phyloP scores from a whole-genome alignment of 2,888 invertebrate species.

The Platypus cylindrus region DNA sequence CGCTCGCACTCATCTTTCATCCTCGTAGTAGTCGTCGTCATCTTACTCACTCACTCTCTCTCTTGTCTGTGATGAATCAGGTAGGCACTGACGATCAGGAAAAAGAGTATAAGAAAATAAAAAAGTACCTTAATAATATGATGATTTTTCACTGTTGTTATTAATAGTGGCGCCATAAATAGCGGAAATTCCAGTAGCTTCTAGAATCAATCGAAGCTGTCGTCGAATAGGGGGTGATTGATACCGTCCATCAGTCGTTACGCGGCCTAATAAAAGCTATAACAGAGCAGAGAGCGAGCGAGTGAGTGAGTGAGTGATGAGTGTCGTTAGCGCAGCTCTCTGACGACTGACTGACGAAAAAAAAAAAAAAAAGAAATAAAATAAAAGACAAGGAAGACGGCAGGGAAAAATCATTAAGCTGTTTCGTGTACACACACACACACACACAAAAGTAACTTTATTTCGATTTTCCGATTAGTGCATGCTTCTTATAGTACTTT shows the following conservation, averaged over 20 bases:
- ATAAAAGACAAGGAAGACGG: no score
- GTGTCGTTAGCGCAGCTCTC: slow-evolving; percentile 15
- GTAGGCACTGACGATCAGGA: slow-evolving; percentile 8
- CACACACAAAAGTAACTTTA: no score
- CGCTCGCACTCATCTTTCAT: no score
- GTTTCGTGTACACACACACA: no score
- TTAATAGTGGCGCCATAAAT: slow-evolving; percentile 15
- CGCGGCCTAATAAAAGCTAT: slow-evolving; percentile 16
- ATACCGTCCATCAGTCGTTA: slow-evolving; percentile 16
- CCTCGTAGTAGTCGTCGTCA: no score
- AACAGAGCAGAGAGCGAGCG: no score
- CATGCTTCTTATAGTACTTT: no score
- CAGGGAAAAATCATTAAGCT: no score
- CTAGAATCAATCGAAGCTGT: slow-evolving; percentile 18
- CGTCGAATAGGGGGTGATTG: slow-evolving; percentile 13
- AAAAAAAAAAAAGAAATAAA: no score
- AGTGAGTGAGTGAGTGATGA: slow-evolving; percentile 15
- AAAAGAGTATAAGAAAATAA: slow-evolving; percentile 13
- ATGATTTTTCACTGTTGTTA: slow-evolving; percentile 16
- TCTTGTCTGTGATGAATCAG: slow-evolving; percentile 11
- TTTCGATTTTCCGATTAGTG: no score
- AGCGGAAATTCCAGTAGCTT: slow-evolving; percentile 18
- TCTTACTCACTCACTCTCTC: no score
- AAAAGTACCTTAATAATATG: slow-evolving; percentile 16
- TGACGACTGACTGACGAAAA: no score